These are phyloP conservation scores for Xiphias gladius DNA, from an alignment of 2,113 vertebrate species.

Conservation along the genomic window DNA sequence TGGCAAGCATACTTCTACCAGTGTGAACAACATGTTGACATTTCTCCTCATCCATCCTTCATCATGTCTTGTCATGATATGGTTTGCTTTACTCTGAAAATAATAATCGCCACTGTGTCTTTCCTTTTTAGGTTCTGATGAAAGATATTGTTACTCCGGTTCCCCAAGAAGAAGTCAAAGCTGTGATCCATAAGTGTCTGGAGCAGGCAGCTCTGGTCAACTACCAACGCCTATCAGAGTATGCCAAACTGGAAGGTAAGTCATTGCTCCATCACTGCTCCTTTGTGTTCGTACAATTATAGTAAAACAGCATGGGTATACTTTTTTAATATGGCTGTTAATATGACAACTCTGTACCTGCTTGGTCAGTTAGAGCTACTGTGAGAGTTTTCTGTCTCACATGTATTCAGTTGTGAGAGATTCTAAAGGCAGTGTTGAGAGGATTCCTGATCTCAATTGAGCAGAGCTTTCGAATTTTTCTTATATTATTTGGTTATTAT, in stretches of 20 bases:
- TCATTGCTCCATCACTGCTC: neutral
- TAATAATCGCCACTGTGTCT: neutral
- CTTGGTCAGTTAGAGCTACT: neutral
- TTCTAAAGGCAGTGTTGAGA: slow-evolving; percentile 3
- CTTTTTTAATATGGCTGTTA: neutral
- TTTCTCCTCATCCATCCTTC: neutral
- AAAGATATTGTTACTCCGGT: slow-evolving; percentile 97
- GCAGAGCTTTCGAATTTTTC: neutral
- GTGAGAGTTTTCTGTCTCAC: neutral
- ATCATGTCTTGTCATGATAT: neutral
- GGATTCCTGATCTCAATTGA: too few species aligned
- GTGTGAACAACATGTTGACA: neutral
- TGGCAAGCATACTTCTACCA: neutral
- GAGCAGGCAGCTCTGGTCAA: slow-evolving; percentile 98
- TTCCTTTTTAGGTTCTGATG: slow-evolving; percentile 94
- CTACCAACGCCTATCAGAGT: slow-evolving; percentile 98
- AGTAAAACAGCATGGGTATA: neutral
- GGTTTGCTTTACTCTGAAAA: neutral
- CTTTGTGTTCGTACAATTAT: neutral
- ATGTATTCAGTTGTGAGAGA: neutral
- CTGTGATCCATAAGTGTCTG: slow-evolving; percentile 96
- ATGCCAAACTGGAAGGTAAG: slow-evolving; percentile 99
- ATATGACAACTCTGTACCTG: neutral
- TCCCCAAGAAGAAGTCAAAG: slow-evolving; percentile 97
- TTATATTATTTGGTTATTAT: neutral